phyloP scores from a whole-genome alignment of 2,888 invertebrate genomes.

The Hyposoter didymator region DNA sequence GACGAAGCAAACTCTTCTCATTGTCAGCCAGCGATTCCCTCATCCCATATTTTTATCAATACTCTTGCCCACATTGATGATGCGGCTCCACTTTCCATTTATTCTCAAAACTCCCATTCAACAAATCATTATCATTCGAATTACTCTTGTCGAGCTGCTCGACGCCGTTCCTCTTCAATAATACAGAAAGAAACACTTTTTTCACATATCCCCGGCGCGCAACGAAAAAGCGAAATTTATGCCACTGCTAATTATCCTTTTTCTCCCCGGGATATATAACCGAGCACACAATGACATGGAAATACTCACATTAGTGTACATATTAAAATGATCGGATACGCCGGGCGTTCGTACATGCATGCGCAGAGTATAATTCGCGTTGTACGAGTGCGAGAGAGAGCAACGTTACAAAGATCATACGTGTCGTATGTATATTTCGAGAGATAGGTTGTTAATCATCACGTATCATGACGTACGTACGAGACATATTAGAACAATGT shows the following conservation, averaged over 20 bases:
- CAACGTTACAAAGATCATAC: conserved; percentile 22
- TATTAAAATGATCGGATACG: conserved; percentile 15
- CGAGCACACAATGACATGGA: neutral
- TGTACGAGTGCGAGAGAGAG: neutral
- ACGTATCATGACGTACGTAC: conserved; percentile 77
- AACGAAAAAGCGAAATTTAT: neutral
- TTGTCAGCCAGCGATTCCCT: neutral
- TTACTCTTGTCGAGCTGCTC: too few species aligned
- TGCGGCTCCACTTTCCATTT: neutral
- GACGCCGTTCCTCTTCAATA: neutral
- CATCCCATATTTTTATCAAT: too few species aligned
- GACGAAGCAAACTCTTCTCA: neutral
- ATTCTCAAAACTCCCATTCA: neutral
- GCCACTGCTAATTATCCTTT: conserved; percentile 7
- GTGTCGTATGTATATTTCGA: conserved; percentile 15
- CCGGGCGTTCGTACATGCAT: neutral
- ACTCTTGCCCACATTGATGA: neutral
- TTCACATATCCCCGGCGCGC: neutral
- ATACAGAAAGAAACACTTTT: conserved; percentile 7
- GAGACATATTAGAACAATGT: conserved; percentile 76
- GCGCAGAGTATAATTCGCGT: too few species aligned
- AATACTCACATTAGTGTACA: conserved; percentile 24
- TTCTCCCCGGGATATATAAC: conserved; percentile 20
- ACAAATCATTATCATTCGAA: neutral
- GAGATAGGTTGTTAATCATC: conserved; percentile 75